Evolutionary conservation across 2,888 invertebrate species (phyloP).

Genomic region (Thymelicus acteon): DNA sequence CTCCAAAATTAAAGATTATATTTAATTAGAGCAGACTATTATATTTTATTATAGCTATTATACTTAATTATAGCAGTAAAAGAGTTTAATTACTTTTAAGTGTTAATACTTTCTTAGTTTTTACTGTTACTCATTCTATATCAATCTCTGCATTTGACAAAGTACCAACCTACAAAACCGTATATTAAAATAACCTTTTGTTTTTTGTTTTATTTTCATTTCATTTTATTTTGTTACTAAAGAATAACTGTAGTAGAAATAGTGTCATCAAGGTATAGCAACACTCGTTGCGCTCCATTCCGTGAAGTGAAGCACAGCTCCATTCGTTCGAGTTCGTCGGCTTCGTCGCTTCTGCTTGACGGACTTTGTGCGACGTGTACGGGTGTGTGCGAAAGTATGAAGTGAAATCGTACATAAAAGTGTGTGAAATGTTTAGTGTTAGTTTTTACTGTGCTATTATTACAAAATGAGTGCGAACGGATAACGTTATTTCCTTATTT

Average conservation of each 20-base stretch:
- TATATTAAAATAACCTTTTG: no score
- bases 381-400: constrained; percentile 84
- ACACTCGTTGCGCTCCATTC: constrained; percentile 53
- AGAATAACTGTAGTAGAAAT: constrained; percentile 43
- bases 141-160: no score
- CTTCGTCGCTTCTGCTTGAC: constrained; percentile 74
- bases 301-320: constrained; percentile 54
- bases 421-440: constrained; percentile 84
- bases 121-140: no score
- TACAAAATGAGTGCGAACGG: constrained; percentile 83
- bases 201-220: no score
- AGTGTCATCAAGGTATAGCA: constrained; percentile 49
- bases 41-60: no score
- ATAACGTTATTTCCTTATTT: constrained; percentile 64
- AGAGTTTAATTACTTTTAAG: no score
- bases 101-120: no score
- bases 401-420: constrained; percentile 81
- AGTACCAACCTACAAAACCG: no score
- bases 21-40: no score
- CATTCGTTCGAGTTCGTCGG: constrained; percentile 72
- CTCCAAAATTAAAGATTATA: no score
- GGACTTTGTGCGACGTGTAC: constrained; percentile 77
- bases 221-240: no score
- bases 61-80: no score
- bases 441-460: constrained; percentile 78